A percentile compares a stretch with the other conserved stretches of the same genome.
Evolutionary conservation across 1,140 invertebrate species (phyloP).

Genomic region (Drosophila novamexicana): DNA sequence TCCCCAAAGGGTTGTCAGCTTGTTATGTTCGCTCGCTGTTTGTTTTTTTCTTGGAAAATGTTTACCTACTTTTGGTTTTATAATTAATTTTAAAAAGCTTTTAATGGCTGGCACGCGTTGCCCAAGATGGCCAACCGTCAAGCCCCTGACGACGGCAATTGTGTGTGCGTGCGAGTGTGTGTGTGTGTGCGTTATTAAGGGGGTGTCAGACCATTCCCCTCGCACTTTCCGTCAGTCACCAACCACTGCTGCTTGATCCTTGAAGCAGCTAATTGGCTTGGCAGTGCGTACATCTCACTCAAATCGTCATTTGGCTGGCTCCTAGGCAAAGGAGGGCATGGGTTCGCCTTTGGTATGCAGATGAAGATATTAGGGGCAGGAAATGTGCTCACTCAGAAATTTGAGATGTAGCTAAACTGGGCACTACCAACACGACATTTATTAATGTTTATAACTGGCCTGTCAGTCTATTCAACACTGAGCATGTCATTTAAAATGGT

Average conservation of each 20-base stretch:
- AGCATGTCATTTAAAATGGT: too few relatives aligned
- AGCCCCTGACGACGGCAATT: conserved; percentile 17
- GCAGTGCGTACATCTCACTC: conserved; percentile 31
- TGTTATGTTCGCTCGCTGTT: conserved; percentile 27
- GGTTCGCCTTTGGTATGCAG: background rate
- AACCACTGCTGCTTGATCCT: conserved; percentile 17
- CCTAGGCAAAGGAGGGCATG: background rate
- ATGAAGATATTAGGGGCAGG: conserved; percentile 2
- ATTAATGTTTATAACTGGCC: background rate
- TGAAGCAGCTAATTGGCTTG: conserved; percentile 46
- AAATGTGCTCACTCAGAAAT: background rate
- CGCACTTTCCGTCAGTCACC: background rate
- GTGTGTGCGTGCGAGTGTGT: background rate
- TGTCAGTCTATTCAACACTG: too few relatives aligned
- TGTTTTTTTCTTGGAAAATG: conserved; percentile 58
- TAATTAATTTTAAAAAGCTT: conserved; percentile 82
- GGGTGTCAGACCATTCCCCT: conserved; percentile 30
- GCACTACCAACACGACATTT: background rate
- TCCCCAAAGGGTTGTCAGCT: conserved; percentile 71
- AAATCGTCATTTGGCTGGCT: conserved; percentile 6
- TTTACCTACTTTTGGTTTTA: conserved; percentile 76
- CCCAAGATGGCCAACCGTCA: conserved; percentile 34
- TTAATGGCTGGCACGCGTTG: conserved; percentile 75
- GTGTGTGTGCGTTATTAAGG: conserved; percentile 9
- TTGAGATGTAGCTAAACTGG: background rate